phyloP scores from a whole-genome alignment of 1,140 invertebrate species.

The Drosophila rhopaloa region DNA sequence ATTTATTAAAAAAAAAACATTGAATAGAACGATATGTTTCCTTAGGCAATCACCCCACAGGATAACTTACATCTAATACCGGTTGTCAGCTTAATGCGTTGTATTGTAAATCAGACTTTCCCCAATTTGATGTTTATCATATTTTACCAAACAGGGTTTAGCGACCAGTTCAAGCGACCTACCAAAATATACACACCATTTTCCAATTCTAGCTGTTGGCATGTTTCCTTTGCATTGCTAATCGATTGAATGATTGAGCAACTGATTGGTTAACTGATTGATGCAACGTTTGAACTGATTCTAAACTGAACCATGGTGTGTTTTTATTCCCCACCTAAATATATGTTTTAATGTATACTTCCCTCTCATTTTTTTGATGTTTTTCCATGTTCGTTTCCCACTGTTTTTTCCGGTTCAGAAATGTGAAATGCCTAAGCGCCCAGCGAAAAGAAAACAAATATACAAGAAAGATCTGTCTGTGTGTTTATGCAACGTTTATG shows the following conservation, averaged over 20 bases:
- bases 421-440: constrained; percentile 21
- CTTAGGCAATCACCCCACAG: not conserved
- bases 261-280: constrained; percentile 62
- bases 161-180: constrained; percentile 67
- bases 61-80: not conserved
- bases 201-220: constrained; percentile 58
- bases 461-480: constrained; percentile 50
- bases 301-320: constrained; percentile 56
- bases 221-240: constrained; percentile 72
- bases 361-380: constrained; percentile 47
- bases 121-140: constrained; percentile 5
- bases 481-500: constrained; percentile 82
- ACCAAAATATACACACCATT: constrained; percentile 43
- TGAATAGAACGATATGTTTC: not conserved
- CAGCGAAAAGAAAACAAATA: constrained; percentile 12
- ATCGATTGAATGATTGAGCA: constrained; percentile 56
- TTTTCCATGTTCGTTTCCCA: constrained; percentile 20
- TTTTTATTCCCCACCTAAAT: constrained; percentile 23
- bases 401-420: constrained; percentile 24
- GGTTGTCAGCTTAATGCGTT: not conserved
- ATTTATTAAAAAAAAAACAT: not conserved
- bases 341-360: constrained; percentile 63
- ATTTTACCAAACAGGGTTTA: constrained; percentile 40
- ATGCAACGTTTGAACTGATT: constrained; percentile 72
- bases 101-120: not conserved